Percentiles rank a stretch among this genome's conserved stretches.
Evolutionary conservation across 2,888 invertebrate genomes (phyloP).

Genomic region (Drosophila kambysellisi): DNA sequence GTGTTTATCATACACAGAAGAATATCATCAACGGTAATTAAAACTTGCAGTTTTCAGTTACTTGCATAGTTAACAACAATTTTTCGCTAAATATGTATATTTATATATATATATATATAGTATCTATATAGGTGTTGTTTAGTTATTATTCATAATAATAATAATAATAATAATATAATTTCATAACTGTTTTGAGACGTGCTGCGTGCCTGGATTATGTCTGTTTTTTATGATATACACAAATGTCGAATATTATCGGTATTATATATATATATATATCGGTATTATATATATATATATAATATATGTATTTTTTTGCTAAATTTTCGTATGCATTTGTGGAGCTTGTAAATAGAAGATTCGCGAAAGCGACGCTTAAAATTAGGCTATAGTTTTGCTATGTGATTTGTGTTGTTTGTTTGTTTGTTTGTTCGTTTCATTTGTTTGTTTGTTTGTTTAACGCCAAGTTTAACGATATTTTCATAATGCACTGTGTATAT

Average conservation of each 20-base stretch:
- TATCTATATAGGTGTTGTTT: slow-evolving; percentile 28
- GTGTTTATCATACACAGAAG: slow-evolving; percentile 59
- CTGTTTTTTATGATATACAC: slow-evolving; percentile 69
- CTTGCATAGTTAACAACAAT: slow-evolving; percentile 67
- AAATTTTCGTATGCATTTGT: slow-evolving; percentile 2
- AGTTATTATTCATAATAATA: slow-evolving; percentile 59
- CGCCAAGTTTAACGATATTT: slow-evolving; percentile 37
- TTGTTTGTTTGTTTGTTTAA: slow-evolving; percentile 7
- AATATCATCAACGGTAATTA: slow-evolving; percentile 82
- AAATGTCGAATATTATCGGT: slow-evolving; percentile 56
- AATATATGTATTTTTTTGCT: slow-evolving; percentile 4
- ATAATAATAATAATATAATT: slow-evolving; percentile 54
- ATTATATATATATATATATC: neutral
- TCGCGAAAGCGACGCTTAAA: slow-evolving; percentile 62
- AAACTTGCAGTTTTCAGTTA: slow-evolving; percentile 67
- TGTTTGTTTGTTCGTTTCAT: slow-evolving; percentile 13
- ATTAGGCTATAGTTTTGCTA: slow-evolving; percentile 44
- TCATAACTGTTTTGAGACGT: slow-evolving; percentile 52
- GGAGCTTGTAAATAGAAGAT: slow-evolving; percentile 73
- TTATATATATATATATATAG: slow-evolving; percentile 22
- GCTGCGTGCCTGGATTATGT: slow-evolving; percentile 64
- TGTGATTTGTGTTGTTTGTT: slow-evolving; percentile 12
- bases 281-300: too few relatives aligned
- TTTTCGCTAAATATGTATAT: slow-evolving; percentile 39
- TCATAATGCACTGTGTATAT: slow-evolving; percentile 30